These are phyloP conservation scores for Drosophila arawakana DNA, from an alignment of 1,140 invertebrate species.

Conservation along the genomic window DNA sequence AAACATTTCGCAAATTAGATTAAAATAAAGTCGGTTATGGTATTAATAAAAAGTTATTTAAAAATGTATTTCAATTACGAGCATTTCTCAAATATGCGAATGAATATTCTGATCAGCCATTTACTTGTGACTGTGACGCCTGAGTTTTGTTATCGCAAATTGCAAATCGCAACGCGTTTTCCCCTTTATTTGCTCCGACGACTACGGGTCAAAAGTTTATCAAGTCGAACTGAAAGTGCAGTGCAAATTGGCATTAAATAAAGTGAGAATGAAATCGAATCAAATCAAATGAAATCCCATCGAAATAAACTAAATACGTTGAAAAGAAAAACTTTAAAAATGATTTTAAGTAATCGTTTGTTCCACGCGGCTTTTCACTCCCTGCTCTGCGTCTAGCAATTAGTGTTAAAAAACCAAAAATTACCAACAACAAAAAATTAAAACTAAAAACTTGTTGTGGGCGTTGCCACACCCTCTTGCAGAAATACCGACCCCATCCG, in stretches of 20 bases:
- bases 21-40: no score
- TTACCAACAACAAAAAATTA: background rate
- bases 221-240: slow-evolving; percentile 19
- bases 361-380: slow-evolving; percentile 1
- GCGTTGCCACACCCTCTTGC: slow-evolving; percentile 15
- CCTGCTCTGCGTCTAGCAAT: slow-evolving; percentile 21
- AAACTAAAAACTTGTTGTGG: slow-evolving; percentile 42
- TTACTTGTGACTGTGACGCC: slow-evolving; percentile 8
- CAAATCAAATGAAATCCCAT: background rate
- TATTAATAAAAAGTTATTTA: background rate
- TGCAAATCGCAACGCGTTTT: background rate
- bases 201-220: slow-evolving; percentile 40
- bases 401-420: slow-evolving; percentile 29
- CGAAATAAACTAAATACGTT: no score
- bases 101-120: background rate
- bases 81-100: background rate
- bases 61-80: background rate
- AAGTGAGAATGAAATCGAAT: slow-evolving; percentile 10
- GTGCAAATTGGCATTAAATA: slow-evolving; percentile 6
- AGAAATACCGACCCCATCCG: no score
- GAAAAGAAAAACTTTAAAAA: background rate
- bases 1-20: no score
- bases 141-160: slow-evolving; percentile 8
- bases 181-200: background rate
- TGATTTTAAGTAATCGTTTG: slow-evolving; percentile 5